These are phyloP conservation scores for Apodemus agrarius DNA, from an alignment of 2,797 vertebrate genomes.

Conservation along the genomic window DNA sequence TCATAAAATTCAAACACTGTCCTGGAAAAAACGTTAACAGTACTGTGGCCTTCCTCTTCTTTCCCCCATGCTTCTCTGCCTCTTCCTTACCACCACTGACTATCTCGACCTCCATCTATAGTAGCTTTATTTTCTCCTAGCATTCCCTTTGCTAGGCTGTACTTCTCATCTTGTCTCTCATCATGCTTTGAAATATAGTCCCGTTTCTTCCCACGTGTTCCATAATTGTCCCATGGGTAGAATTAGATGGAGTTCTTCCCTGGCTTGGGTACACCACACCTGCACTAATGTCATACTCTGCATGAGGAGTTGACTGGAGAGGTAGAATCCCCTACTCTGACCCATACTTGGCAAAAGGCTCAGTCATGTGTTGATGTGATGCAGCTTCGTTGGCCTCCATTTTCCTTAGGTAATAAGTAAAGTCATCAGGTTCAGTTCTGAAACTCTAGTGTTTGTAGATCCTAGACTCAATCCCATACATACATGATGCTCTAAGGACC, in stretches of 20 bases:
- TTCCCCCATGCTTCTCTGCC: not conserved
- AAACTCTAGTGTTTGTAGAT: not conserved
- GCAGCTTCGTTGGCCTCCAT: not conserved
- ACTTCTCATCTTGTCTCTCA: not conserved
- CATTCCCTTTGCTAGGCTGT: not conserved
- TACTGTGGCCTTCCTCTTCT: not conserved
- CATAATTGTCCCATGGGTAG: not conserved
- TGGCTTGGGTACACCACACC: not conserved
- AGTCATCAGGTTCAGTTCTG: not conserved
- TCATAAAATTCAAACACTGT: not conserved
- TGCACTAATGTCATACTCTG: conserved; percentile 9
- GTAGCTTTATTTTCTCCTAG: not conserved
- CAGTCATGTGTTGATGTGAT: not conserved
- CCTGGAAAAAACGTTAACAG: not conserved
- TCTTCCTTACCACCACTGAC: not conserved
- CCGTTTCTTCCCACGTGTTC: not conserved
- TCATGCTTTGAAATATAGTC: not conserved
- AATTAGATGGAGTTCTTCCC: not conserved
- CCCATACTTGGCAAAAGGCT: not conserved
- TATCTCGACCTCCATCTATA: not conserved
- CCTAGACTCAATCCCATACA: not conserved
- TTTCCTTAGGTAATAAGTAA: not conserved
- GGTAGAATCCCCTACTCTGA: not conserved
- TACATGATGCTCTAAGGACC: conserved; percentile 37
- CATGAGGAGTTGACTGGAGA: not conserved